Base-by-base conservation (phyloP, 2,113 vertebrate genomes). In the Hippolais icterina region DNA sequence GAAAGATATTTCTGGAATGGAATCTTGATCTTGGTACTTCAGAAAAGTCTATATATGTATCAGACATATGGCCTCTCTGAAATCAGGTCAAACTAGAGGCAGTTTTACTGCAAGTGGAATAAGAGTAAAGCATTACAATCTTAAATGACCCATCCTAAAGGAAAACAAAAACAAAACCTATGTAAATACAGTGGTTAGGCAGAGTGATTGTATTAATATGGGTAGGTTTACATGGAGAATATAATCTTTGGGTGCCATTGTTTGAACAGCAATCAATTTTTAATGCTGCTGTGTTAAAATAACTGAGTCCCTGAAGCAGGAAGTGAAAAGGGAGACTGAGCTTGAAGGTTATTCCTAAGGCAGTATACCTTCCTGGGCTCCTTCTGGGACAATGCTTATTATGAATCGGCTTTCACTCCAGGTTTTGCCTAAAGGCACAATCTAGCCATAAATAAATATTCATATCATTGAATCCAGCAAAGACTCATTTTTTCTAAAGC, bases 311-410 rank as follows among this genome's bases (percentile, higher is more conserved):
- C 50, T 88, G 50, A 72, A 77, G 84, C 21, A 85, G 74, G 29
- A 50, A 65, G 8, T 6, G 15, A 90, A 87, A 87, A 79, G 77
- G 50, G 9, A 13, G 11, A 77, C 18, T 59, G 47, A 76, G 66
- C 21, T 72, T 95, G 61, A 85, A 89, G 44, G 35, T 35, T 87
- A 63, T 77, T 74, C 65, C 33, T 87, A 65, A 88, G 70, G 50
- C 47, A 56, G 13, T 85, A 15, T 39, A 61, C 17, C 37, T 93
- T 87, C 66, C 46, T 95, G 63, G 50, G 21, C 54, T 85, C 35
- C 71, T 79, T 66, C 63, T 85, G 78, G 82, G 53, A 89, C 71
- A 90, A 35, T 54, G 47, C n/a, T 93, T 91, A 94, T 88, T 90
- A 85, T 50, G 23, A 63, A 80, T 50, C 33, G 94, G 42, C 12